Evolutionary conservation across 2,888 invertebrate species (phyloP).

Genomic region (Trachelus stipa): DNA sequence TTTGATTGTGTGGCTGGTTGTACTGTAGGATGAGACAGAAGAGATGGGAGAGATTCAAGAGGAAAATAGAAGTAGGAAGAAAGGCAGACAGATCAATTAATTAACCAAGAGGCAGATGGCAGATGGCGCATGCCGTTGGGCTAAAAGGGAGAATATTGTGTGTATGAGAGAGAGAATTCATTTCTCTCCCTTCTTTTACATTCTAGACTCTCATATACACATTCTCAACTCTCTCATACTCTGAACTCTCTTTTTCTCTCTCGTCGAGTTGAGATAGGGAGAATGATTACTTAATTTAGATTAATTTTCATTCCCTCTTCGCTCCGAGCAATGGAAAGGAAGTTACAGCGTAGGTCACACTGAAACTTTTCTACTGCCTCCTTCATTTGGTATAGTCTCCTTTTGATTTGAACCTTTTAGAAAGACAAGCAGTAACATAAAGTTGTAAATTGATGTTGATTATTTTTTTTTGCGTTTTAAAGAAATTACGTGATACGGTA

Average conservation of each 20-base stretch:
- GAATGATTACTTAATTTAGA: slow-evolving; percentile 41
- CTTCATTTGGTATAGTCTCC: background rate
- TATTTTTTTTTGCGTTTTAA: background rate
- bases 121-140: slow-evolving; percentile 38
- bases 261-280: background rate
- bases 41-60: slow-evolving; percentile 13
- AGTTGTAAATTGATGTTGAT: background rate
- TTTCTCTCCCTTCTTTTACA: background rate
- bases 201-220: background rate
- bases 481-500: background rate
- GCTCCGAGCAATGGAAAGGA: background rate
- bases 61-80: slow-evolving; percentile 33
- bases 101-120: slow-evolving; percentile 42
- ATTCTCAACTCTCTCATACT: background rate
- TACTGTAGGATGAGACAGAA: background rate
- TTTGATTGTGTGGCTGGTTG: background rate
- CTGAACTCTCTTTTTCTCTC: no score
- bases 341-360: slow-evolving; percentile 1
- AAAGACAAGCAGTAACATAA: background rate
- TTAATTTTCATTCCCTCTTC: slow-evolving; percentile 35
- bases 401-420: background rate
- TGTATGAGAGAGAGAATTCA: background rate
- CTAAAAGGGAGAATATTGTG: background rate
- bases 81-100: slow-evolving; percentile 47
- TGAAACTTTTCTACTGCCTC: background rate